These are phyloP conservation scores for Exocentrus adspersus DNA, from an alignment of 2,888 invertebrate genomes.

Conservation along the genomic window DNA sequence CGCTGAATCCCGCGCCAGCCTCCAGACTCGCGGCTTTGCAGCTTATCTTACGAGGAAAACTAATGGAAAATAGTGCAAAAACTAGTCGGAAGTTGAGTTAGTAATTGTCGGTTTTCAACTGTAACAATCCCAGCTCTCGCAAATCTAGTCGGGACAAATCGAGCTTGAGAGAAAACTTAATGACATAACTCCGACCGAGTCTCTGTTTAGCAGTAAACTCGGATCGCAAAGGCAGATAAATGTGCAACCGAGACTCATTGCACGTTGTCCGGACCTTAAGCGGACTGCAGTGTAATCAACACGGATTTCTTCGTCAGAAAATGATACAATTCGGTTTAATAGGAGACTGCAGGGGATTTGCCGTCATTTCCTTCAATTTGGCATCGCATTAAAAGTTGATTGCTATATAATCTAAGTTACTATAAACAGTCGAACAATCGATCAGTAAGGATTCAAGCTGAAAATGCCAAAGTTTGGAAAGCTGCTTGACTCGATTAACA, in stretches of 20 bases:
- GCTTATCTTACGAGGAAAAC: constrained; percentile 33
- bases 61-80: constrained; percentile 30
- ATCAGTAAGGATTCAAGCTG: not conserved
- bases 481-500: not conserved
- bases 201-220: not conserved
- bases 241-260: not conserved
- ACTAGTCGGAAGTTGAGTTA: constrained; percentile 32
- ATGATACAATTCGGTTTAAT: too few species aligned
- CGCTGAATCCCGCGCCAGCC: constrained; percentile 1
- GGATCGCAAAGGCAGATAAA: not conserved
- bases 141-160: constrained; percentile 43
- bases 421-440: not conserved
- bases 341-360: too few species aligned
- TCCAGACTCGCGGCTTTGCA: constrained; percentile 11
- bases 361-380: too few species aligned
- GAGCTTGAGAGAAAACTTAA: constrained; percentile 38
- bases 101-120: constrained; percentile 45
- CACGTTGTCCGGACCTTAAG: not conserved
- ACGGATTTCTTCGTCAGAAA: not conserved
- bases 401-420: too few species aligned
- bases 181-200: constrained; percentile 28
- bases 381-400: too few species aligned
- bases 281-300: not conserved
- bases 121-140: constrained; percentile 38
- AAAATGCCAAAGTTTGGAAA: not conserved